Evolutionary conservation across 2,888 invertebrate species (phyloP), one percentile per base, ranked within the genome.

Genomic region (Netelia melanura): DNA sequence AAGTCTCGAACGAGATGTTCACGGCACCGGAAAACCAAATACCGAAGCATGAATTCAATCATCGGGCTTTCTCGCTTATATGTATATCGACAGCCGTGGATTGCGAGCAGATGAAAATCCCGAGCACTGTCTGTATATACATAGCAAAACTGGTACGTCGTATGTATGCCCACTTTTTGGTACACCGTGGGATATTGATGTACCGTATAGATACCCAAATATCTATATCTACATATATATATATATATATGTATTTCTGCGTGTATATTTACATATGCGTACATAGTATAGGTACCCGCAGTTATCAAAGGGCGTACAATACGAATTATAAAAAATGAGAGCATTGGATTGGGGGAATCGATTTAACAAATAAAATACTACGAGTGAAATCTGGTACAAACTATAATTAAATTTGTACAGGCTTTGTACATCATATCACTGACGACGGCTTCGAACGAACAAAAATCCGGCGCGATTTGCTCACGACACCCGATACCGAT

Each of bases 1-100:
- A 79, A 81, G 83, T 87, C 76, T 79, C 79, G 81, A 87, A 85
- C 85, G 87, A 85, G 83, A 86, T 87, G 86, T 80, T 87, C 87
- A 86, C 83, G 83, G 87, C 86, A 86, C 85, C 85, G 87, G 87
- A 87, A 87, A 87, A 86, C 87, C 86, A 87, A 87, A 87, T 87
- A 87, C 86, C 85, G 86, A 86, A 81, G 85, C 85, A 81, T 85
- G 85, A 85, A 87, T 87, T 87, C 87, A 86, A 87, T 87, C 86
- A 87, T 87, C 86, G 84, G 81, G 72, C 77, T 80, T 65, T 56
- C 21, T 3, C 64, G 71, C 77, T 67, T 85, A 25, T 75, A 6
- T 64, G 48, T 81, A 67, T 83, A 65, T 56, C 48, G 58, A 74
- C 75, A 75, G 71, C 78, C 68, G 72, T 80, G 85, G 62, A 82